phyloP scores from a whole-genome alignment of 2,113 vertebrate species.

The Notothenia coriiceps region DNA sequence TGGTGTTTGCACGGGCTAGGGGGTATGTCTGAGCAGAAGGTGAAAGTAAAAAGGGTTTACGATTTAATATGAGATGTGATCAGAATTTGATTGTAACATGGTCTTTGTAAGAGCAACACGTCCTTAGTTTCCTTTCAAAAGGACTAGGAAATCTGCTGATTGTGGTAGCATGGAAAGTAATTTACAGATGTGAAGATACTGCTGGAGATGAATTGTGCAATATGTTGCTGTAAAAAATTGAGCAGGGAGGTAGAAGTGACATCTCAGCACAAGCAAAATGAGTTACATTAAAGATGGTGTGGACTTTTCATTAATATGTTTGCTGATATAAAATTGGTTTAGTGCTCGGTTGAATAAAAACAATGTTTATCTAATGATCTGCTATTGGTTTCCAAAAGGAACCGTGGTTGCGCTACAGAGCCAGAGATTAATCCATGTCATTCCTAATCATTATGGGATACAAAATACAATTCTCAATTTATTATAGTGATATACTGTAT shows the following conservation, averaged over 20 bases:
- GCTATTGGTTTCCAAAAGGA: conserved; percentile 17
- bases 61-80: neutral
- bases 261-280: conserved; percentile 21
- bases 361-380: conserved; percentile 23
- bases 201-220: conserved; percentile 36
- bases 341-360: conserved; percentile 3
- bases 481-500: conserved; percentile 20
- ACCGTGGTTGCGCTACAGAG: neutral
- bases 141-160: conserved; percentile 17
- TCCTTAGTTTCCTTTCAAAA: conserved; percentile 17
- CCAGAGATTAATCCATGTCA: conserved; percentile 32
- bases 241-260: conserved; percentile 2
- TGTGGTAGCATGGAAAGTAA: neutral
- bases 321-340: neutral
- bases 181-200: conserved; percentile 28
- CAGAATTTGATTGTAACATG: neutral
- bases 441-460: conserved; percentile 31
- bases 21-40: neutral
- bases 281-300: neutral
- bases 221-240: conserved; percentile 17
- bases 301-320: conserved; percentile 30
- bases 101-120: neutral
- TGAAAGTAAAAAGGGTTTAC: conserved; percentile 18
- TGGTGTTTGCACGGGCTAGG: neutral
- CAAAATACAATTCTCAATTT: conserved; percentile 16